Conservation (phyloP, 1,140 invertebrate genomes). For the Pseudomyrmex sp. region DNA sequence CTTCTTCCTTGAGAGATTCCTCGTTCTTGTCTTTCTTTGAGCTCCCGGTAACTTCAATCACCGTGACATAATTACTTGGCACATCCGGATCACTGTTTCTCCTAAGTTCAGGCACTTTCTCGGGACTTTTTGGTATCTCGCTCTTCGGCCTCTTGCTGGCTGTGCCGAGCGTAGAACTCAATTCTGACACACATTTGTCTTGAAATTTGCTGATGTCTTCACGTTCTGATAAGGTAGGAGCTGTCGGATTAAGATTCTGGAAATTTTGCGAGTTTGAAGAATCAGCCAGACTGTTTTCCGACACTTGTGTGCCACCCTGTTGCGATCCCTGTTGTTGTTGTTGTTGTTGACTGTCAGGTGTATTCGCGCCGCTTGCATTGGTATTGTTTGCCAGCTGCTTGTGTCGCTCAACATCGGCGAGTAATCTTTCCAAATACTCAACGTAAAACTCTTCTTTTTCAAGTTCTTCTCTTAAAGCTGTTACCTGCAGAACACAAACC, state of each 20-base stretch:
- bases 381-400: slow-evolving; percentile 83
- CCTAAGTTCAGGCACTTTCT: slow-evolving; percentile 82
- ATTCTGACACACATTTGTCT: slow-evolving; percentile 83
- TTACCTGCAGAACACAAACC: slow-evolving; percentile 83
- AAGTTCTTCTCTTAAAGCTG: slow-evolving; percentile 92
- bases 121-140: slow-evolving; percentile 83
- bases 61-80: slow-evolving; percentile 93
- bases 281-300: slow-evolving; percentile 71
- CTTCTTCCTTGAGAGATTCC: slow-evolving; percentile 80
- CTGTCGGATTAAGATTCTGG: slow-evolving; percentile 69
- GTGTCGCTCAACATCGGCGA: slow-evolving; percentile 93
- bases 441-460: slow-evolving; percentile 96
- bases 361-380: slow-evolving; percentile 12
- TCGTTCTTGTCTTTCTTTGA: slow-evolving; percentile 83
- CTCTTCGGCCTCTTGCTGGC: slow-evolving; percentile 81
- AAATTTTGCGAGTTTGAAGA: slow-evolving; percentile 49
- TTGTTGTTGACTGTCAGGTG: slow-evolving; percentile 64
- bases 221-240: slow-evolving; percentile 72
- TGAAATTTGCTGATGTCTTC: slow-evolving; percentile 84
- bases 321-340: slow-evolving; percentile 63
- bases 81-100: slow-evolving; percentile 85
- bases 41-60: slow-evolving; percentile 92
- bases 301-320: slow-evolving; percentile 61
- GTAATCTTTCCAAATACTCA: slow-evolving; percentile 92
- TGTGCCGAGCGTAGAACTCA: slow-evolving; percentile 81